Conservation (phyloP, 2,113 vertebrate genomes). For the Otolemur garnettii region DNA sequence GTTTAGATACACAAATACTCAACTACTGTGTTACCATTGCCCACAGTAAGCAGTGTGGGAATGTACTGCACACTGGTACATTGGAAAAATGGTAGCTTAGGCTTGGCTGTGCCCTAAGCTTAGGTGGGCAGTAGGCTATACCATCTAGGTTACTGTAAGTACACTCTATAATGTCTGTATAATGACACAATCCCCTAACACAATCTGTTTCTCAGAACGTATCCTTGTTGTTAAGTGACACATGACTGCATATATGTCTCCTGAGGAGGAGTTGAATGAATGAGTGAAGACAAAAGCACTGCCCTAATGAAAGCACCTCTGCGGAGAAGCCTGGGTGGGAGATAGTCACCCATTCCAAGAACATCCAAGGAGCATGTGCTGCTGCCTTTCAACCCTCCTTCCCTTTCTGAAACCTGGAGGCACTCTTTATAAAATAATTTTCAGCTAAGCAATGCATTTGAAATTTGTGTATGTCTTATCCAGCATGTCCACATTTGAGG, state of each 20-base stretch:
- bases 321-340: not conserved
- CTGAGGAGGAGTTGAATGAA: not conserved
- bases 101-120: not conserved
- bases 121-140: not conserved
- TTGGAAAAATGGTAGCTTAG: too few relatives aligned
- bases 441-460: not conserved
- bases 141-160: not conserved
- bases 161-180: not conserved
- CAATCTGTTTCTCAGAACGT: not conserved
- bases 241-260: not conserved
- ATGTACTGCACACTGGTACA: not conserved
- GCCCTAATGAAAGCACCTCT: not conserved
- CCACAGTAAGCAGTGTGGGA: not conserved
- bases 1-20: not conserved
- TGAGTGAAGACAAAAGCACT: not conserved
- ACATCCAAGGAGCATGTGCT: too few relatives aligned
- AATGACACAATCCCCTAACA: not conserved
- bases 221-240: not conserved
- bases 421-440: not conserved
- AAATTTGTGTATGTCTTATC: not conserved
- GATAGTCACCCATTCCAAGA: not conserved
- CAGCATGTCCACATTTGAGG: not conserved
- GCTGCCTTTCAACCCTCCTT: not conserved
- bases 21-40: not conserved
- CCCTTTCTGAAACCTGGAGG: not conserved